These are phyloP conservation scores for Carassius auratus DNA, from an alignment of 2,113 vertebrate genomes.

Conservation along the genomic window DNA sequence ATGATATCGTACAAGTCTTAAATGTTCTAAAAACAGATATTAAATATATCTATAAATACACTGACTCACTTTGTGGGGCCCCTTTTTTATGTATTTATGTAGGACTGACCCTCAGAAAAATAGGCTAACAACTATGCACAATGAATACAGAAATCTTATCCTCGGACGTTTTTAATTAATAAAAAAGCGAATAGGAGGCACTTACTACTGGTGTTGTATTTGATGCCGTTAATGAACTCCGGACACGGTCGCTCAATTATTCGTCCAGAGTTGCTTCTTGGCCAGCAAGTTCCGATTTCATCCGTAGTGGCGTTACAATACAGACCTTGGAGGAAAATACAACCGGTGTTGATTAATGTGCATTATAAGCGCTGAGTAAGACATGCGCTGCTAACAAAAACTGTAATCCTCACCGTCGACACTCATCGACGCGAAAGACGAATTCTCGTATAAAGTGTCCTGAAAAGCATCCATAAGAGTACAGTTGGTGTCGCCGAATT, in stretches of 20 bases:
- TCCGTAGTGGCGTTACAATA: constrained; percentile 94
- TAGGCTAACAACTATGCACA: neutral
- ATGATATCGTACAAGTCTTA: neutral
- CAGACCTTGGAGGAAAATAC: constrained; percentile 72
- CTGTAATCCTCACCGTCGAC: constrained; percentile 78
- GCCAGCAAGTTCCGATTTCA: constrained; percentile 99
- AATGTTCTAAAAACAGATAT: neutral
- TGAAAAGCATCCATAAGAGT: constrained; percentile 84
- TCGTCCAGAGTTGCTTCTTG: constrained; percentile 83
- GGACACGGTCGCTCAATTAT: constrained; percentile 94
- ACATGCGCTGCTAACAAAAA: neutral
- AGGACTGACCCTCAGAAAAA: neutral
- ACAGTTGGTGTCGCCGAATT: constrained; percentile 88
- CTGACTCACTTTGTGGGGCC: neutral
- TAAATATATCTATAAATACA: too few species aligned
- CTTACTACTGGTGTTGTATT: constrained; percentile 98
- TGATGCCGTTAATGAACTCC: constrained; percentile 94
- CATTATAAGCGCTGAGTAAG: neutral
- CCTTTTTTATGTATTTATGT: neutral
- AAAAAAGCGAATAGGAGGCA: too few species aligned
- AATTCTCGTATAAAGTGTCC: constrained; percentile 82
- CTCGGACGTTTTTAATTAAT: neutral
- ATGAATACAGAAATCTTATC: too few species aligned
- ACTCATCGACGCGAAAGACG: constrained; percentile 75
- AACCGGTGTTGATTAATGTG: constrained; percentile 15